A percentile compares a stretch with the other conserved stretches of the same genome.
Evolutionary conservation across 2,113 vertebrate genomes (phyloP).

Genomic region (Strix aluco): DNA sequence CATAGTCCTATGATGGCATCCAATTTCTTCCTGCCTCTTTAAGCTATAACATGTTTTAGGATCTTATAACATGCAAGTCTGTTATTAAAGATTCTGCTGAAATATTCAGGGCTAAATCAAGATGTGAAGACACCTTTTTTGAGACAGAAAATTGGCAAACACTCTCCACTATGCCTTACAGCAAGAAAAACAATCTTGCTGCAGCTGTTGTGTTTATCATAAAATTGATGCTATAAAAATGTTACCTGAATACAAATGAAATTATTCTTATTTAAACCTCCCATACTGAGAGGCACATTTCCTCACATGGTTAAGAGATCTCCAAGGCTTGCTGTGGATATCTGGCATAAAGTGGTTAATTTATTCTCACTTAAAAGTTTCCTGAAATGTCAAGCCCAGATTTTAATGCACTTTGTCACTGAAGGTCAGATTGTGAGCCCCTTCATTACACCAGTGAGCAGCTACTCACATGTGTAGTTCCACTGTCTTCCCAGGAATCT

Average conservation of each 20-base stretch:
- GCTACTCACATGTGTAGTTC: neutral
- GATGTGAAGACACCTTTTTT: slow-evolving; percentile 81
- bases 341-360: slow-evolving; percentile 12
- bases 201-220: slow-evolving; percentile 71
- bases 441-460: neutral
- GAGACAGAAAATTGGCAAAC: slow-evolving; percentile 78
- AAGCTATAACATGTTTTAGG: slow-evolving; percentile 46
- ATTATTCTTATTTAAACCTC: slow-evolving; percentile 34
- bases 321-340: neutral
- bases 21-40: slow-evolving; percentile 63
- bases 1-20: neutral
- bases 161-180: slow-evolving; percentile 70
- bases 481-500: neutral
- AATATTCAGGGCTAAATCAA: slow-evolving; percentile 83
- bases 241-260: slow-evolving; percentile 44
- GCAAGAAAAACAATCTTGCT: slow-evolving; percentile 65
- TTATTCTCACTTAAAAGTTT: neutral
- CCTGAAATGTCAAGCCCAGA: neutral
- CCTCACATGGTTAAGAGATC: neutral
- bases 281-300: neutral
- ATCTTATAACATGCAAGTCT: slow-evolving; percentile 59
- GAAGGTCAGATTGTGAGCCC: neutral
- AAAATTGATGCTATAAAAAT: slow-evolving; percentile 59
- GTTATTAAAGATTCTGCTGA: slow-evolving; percentile 78
- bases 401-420: neutral